phyloP scores from a whole-genome alignment of 2,113 vertebrate genomes.

The Orientallactaga bullata region DNA sequence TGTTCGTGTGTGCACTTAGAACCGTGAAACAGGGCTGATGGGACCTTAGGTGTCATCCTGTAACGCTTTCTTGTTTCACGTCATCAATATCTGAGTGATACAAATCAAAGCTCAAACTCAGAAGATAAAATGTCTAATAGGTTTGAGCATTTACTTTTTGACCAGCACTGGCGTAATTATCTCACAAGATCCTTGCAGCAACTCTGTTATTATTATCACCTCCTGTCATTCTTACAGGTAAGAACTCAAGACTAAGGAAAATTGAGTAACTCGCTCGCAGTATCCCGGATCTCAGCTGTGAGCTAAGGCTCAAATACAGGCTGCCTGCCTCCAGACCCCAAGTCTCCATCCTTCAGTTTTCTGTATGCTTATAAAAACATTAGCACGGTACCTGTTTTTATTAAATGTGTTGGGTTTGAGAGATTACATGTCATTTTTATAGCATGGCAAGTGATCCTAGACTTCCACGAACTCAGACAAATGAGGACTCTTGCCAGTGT shows the following conservation, averaged over 20 bases:
- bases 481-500: accelerated
- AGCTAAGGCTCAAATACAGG: background rate
- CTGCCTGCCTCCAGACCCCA: background rate
- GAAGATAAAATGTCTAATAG: background rate
- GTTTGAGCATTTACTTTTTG: background rate
- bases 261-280: background rate
- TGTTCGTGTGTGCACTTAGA: accelerated
- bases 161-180: background rate
- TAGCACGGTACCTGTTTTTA: background rate
- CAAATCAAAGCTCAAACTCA: background rate
- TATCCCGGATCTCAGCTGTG: background rate
- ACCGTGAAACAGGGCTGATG: background rate
- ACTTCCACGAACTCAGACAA: background rate
- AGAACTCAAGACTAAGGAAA: background rate
- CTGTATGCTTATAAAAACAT: no score
- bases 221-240: background rate
- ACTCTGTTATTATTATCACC: background rate
- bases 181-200: background rate
- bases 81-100: background rate
- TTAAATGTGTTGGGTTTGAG: background rate
- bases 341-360: background rate
- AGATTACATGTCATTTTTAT: background rate
- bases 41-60: accelerated
- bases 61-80: background rate
- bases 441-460: background rate